A percentile compares a stretch with the other conserved stretches of the same genome.
Conservation (phyloP, 2,888 invertebrate species). For the Apotomis capreana region DNA sequence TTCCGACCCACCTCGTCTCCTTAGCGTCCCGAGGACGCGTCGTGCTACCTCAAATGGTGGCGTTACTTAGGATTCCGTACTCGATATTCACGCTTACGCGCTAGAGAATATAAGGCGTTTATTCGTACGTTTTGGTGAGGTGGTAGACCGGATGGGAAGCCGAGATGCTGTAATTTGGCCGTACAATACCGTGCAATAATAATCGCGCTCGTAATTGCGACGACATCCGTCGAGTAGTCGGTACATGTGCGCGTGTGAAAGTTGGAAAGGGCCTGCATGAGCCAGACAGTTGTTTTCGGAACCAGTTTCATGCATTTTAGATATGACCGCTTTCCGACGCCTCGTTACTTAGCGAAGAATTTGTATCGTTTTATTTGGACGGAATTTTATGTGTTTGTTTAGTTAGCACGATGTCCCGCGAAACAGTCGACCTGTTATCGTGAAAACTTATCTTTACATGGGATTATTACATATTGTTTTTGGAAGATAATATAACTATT, state of each 20-base stretch:
- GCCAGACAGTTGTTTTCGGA: slow-evolving; percentile 63
- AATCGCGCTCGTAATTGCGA: slow-evolving; percentile 79
- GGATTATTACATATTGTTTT: no score
- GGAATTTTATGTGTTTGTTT: slow-evolving; percentile 52
- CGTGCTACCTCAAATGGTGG: slow-evolving; percentile 49
- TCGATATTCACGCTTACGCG: slow-evolving; percentile 47
- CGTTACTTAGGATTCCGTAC: slow-evolving; percentile 48
- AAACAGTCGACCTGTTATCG: slow-evolving; percentile 8
- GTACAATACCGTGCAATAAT: slow-evolving; percentile 79
- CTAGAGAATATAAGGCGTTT: slow-evolving; percentile 50
- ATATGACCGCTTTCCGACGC: slow-evolving; percentile 71
- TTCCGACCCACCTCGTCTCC: slow-evolving; percentile 52
- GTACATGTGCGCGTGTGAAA: slow-evolving; percentile 77
- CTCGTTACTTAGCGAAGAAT: slow-evolving; percentile 56
- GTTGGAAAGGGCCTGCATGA: slow-evolving; percentile 66
- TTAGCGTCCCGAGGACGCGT: slow-evolving; percentile 54
- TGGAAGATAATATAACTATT: no score
- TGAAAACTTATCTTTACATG: neutral
- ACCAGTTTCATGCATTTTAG: slow-evolving; percentile 71
- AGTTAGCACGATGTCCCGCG: slow-evolving; percentile 4
- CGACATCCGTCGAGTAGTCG: slow-evolving; percentile 73
- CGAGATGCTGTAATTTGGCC: slow-evolving; percentile 79
- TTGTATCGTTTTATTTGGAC: slow-evolving; percentile 67
- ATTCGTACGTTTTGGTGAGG: slow-evolving; percentile 44
- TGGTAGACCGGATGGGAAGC: slow-evolving; percentile 76